A percentile compares a stretch with the other conserved stretches of the same genome.
These are phyloP conservation scores for Halocaridina rubra DNA, from an alignment of 2,888 invertebrate genomes.

Conservation along the genomic window DNA sequence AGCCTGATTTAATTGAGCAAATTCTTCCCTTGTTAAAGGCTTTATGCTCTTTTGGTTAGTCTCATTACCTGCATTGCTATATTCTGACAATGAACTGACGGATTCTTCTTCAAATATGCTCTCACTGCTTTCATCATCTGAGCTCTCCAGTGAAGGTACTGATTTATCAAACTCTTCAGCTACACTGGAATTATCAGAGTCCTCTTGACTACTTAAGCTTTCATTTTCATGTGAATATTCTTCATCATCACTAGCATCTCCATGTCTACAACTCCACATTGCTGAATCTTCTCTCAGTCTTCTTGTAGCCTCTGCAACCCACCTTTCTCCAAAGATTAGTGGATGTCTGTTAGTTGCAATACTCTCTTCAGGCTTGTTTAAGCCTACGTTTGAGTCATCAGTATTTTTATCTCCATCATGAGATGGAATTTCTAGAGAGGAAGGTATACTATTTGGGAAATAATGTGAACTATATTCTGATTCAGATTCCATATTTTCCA, in stretches of 20 bases:
- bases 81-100: constrained; percentile 6
- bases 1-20: not conserved
- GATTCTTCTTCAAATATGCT: constrained; percentile 31
- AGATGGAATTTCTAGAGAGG: not conserved
- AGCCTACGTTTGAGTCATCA: not conserved
- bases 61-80: not conserved
- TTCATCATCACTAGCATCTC: constrained; percentile 18
- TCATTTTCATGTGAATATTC: not conserved
- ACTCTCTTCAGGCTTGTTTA: not conserved
- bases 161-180: not conserved
- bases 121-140: not conserved
- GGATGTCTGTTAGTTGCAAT: not conserved
- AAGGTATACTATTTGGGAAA: not conserved
- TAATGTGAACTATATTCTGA: not conserved
- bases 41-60: not conserved
- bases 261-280: not conserved
- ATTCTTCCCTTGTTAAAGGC: not conserved
- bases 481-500: constrained; percentile 38
- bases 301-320: constrained; percentile 34
- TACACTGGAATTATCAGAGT: constrained; percentile 16
- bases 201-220: constrained; percentile 11
- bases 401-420: not conserved
- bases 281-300: constrained; percentile 15
- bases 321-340: constrained; percentile 31
- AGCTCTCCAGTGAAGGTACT: not conserved